Evolutionary conservation across 2,113 vertebrate genomes (phyloP), one percentile per base, ranked within the genome.

Genomic region (Colossoma macropomum): DNA sequence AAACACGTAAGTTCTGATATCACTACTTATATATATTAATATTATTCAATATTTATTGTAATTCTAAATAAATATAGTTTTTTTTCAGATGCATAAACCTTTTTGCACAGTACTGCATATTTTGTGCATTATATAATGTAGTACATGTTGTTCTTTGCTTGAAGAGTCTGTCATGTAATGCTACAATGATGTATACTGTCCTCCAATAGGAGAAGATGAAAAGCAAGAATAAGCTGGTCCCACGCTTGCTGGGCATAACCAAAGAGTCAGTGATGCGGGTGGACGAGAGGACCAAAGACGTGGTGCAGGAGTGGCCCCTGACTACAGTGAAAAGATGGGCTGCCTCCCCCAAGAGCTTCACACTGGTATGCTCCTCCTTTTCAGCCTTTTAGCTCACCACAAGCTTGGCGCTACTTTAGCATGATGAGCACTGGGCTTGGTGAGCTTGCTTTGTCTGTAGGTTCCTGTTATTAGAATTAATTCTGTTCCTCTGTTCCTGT

Each of bases 251-350:
- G 89, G 98, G 98, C 2, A 97, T 99, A 89, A 99, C 98, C 91
- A 99, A 99, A 88, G 98, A 99, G 89, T 99, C 98, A 0, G 98
- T 99, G 92, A 97, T 99, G 98, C 94, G 98, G 0, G 98, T 99
- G 89, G 98, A 99, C 16, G 98, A 99, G 93, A 98, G 96, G 93
- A 99, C 96, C 65, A 99, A 99, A 92, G 98, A 99, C 0, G 97
- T 99, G 90, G 88, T 99, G 82, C 98, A 99, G 93, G 98, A 99
- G 74, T 99, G 98, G 98, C 97, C 97, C 0, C 96, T 99, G 77
- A 99, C 98, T 45, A 99, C 98, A 0, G 98, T 99, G 86, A 99
- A 99, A 92, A 97, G 98, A 94, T 99, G 98, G 98, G 98, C 98
- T 2, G 98, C 98, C 41, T 99, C 98, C 0, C 98, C 98, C 15